Conservation (phyloP, 2,113 vertebrate genomes). For the Coptodon rendalli region DNA sequence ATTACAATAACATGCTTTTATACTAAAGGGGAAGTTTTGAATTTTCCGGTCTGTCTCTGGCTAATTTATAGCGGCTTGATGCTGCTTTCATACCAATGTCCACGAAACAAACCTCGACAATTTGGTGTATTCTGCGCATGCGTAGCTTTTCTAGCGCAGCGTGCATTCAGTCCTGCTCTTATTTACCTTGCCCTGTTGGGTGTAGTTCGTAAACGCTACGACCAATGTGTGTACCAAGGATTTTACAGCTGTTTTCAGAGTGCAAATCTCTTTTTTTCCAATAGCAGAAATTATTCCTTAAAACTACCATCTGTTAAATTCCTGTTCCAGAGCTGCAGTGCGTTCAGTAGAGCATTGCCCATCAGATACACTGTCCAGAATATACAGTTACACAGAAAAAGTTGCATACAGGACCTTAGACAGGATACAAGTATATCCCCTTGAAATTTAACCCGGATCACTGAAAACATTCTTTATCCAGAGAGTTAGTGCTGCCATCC, state of each 20-base stretch:
- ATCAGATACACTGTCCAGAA: background rate
- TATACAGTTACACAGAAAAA: background rate
- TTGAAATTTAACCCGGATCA: background rate
- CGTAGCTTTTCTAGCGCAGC: constrained; percentile 35
- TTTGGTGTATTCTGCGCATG: constrained; percentile 50
- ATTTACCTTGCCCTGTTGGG: background rate
- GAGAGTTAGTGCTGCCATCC: background rate
- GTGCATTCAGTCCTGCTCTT: background rate
- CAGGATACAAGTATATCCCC: background rate
- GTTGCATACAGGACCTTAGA: background rate
- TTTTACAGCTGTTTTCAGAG: background rate
- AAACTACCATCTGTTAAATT: background rate
- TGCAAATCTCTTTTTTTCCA: background rate
- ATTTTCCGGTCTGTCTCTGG: background rate
- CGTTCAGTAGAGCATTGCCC: background rate
- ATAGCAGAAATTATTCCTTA: background rate
- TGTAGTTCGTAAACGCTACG: background rate
- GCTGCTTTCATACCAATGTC: background rate
- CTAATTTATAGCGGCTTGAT: background rate
- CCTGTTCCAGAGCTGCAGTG: background rate
- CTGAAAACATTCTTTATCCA: background rate
- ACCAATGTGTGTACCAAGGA: background rate
- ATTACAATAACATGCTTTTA: background rate
- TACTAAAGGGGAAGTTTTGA: background rate
- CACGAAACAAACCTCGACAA: constrained; percentile 43